Conservation (phyloP, 2,888 invertebrate species). For the Omphaloscelis lunosa region DNA sequence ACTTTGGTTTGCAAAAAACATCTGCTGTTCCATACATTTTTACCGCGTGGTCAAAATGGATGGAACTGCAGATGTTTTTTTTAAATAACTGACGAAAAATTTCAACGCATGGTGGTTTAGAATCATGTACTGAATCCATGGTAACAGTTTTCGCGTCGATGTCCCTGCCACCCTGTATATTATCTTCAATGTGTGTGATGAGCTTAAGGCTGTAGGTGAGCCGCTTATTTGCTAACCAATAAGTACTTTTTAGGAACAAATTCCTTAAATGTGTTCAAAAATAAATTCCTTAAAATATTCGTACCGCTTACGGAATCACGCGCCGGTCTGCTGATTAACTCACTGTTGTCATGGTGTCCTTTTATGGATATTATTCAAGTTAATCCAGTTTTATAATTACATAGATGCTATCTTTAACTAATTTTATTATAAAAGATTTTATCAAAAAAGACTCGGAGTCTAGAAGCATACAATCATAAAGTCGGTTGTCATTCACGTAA, state of each 20-base stretch:
- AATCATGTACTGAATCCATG: no score
- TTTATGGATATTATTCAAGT: constrained; percentile 18
- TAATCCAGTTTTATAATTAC: constrained; percentile 38
- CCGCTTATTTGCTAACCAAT: background rate
- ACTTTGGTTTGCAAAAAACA: no score
- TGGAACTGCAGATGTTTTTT: no score
- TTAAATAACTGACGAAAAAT: no score
- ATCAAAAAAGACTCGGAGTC: background rate
- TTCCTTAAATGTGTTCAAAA: no score
- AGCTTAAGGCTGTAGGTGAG: background rate
- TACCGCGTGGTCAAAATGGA: no score
- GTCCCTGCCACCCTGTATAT: no score
- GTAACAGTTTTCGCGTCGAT: no score
- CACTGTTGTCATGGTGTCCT: background rate
- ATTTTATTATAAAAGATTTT: background rate
- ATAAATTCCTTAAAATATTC: background rate
- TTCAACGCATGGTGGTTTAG: no score
- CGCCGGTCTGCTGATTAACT: constrained; percentile 15
- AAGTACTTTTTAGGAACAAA: background rate
- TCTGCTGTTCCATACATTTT: no score
- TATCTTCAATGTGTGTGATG: no score
- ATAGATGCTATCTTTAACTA: constrained; percentile 5
- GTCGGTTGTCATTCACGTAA: background rate
- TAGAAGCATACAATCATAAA: background rate
- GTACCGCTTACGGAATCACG: constrained; percentile 18